Evolutionary conservation across 2,888 invertebrate species (phyloP), one percentile per base, ranked within the genome.

Genomic region (Steinernema scapterisci): DNA sequence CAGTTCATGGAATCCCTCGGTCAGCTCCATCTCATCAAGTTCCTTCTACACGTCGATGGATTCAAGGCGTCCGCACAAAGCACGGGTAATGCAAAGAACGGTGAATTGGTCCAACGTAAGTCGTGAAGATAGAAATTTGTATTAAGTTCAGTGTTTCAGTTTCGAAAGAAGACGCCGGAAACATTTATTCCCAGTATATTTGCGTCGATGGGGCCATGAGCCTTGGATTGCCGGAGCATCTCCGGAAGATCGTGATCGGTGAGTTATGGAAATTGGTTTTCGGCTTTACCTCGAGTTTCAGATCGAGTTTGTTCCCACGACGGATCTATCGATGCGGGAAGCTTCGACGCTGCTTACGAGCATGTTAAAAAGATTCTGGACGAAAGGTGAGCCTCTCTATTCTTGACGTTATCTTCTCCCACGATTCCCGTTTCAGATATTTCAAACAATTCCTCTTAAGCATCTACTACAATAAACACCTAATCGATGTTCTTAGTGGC

Each of bases 391-490:
- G 1, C 7, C 27, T 48, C 19, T 13, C 48, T 7, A 16, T 48
- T 48, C 3, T 3, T 38, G n/a, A n/a, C n/a, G 9, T 3, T 38
- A 38, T 38, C 38, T 9, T 38, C 3, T 9, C 9, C 38, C 38
- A 38, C 38, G 3, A 3, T 38, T 38, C 38, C 9, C 38, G 38
- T 88, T 87, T 5, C 83, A 91, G 92, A 71, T 90, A 92, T 89
- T 92, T 93, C 88, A 91, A 92, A 84, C 92, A 92, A 82, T 97
- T 95, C 89, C 89, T 93, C 80, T 91, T 92, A 84, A 95, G 94
- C 88, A 92, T 93, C 86, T 93, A 92, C 88, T 93, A 94, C 89
- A 93, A 93, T 87, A 95, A 94, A 89, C 93, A 95, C 90, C 95
- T 95, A 90, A 92, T 97, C 83, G 95, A 97, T 88, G 91, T 96